These are phyloP conservation scores for Drosophila anomelani DNA, from an alignment of 2,888 invertebrate genomes.

Conservation along the genomic window DNA sequence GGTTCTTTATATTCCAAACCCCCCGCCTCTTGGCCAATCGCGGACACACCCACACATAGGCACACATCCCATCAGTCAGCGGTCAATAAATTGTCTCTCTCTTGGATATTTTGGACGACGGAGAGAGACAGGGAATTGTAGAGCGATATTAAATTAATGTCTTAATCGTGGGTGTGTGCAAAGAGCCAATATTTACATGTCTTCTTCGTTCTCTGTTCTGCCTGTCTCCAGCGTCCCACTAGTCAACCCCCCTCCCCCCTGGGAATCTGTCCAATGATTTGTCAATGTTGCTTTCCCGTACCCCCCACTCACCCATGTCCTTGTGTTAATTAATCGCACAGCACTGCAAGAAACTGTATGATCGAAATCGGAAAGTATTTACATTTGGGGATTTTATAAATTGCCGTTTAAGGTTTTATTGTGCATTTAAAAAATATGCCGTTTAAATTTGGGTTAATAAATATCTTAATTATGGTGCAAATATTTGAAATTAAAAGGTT, in stretches of 20 bases:
- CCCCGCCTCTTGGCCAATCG: conserved; percentile 1
- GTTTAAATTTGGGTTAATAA: too few species aligned
- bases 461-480: too few species aligned
- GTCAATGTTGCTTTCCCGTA: conserved; percentile 29
- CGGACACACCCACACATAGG: conserved; percentile 10
- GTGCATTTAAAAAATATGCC: too few species aligned
- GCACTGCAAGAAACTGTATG: conserved; percentile 8
- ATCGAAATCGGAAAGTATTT: too few species aligned
- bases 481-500: background rate
- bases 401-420: background rate
- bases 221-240: background rate
- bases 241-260: background rate
- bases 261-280: conserved; percentile 17
- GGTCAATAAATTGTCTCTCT: conserved; percentile 58
- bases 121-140: conserved; percentile 17
- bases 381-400: background rate
- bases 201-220: conserved; percentile 1
- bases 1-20: conserved; percentile 47
- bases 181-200: conserved; percentile 34
- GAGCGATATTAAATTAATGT: conserved; percentile 57
- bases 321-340: conserved; percentile 59
- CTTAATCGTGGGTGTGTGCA: conserved; percentile 56
- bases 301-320: conserved; percentile 51
- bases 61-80: conserved; percentile 37
- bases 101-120: conserved; percentile 37